Percentiles rank a stretch among this genome's conserved stretches.
Conservation (phyloP, 1,140 invertebrate species). For the Drosophila insularis region DNA sequence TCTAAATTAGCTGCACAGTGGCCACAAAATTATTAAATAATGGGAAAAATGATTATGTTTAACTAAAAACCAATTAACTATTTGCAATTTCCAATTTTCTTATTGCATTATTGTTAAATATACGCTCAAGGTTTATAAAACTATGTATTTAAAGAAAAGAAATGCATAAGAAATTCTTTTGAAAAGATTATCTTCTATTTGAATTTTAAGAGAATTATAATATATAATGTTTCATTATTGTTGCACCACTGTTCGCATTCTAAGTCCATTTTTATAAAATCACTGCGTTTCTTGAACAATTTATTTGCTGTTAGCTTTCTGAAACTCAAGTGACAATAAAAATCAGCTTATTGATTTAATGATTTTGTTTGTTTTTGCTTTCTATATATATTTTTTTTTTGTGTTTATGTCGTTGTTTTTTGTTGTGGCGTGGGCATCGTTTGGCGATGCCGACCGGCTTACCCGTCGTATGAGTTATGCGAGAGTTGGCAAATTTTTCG, state of each 20-base stretch:
- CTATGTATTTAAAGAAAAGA: too few species aligned
- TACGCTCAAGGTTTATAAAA: too few species aligned
- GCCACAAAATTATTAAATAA: not conserved
- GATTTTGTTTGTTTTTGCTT: slow-evolving; percentile 1
- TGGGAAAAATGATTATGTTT: not conserved
- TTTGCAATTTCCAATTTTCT: too few species aligned
- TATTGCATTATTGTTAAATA: too few species aligned
- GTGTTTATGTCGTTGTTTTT: slow-evolving; percentile 1
- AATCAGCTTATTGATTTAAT: slow-evolving; percentile 28
- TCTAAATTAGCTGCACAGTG: slow-evolving; percentile 44
- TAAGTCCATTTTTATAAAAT: not conserved
- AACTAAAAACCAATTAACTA: not conserved
- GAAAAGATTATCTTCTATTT: not conserved
- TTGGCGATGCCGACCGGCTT: slow-evolving; percentile 22
- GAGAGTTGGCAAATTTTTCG: slow-evolving; percentile 15
- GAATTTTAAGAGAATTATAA: not conserved
- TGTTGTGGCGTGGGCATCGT: slow-evolving; percentile 42
- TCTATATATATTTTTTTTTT: not conserved
- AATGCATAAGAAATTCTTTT: not conserved
- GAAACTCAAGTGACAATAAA: slow-evolving; percentile 40
- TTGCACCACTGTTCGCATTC: not conserved
- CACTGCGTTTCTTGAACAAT: slow-evolving; percentile 30
- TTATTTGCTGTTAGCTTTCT: slow-evolving; percentile 33
- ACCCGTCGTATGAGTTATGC: slow-evolving; percentile 69
- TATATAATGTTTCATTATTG: not conserved